Base-by-base conservation (phyloP, 2,797 vertebrate species). In the Eptatretus atami region DNA sequence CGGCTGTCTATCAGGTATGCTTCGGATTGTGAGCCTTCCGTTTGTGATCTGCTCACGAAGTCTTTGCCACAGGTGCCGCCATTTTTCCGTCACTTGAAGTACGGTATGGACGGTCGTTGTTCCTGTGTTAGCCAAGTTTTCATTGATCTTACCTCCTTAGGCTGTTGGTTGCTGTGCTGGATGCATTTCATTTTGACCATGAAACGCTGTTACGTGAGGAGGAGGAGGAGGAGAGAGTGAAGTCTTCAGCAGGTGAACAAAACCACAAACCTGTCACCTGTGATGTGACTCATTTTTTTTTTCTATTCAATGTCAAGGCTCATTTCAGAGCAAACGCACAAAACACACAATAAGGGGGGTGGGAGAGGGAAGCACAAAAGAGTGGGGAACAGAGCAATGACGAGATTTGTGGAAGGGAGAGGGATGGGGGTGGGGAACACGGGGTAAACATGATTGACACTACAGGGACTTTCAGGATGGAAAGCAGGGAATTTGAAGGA, bases 171-270 rank as follows among this genome's bases (percentile, higher is more conserved):
- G 85, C 74, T 0, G 81, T 92, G 63, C 73, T 98, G 66, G 86
- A 95, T 65, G 82, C 88, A 8, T 98, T 94, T 70, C 92, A 90
- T 68, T 98, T 96, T 52, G 90, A 98, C 73, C 71, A 80, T 31
- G 68, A 77, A 69, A 93, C 81, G 1, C 79, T 96, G 68, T 44
- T 44, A 44, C 31, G 31, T 44, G 31, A 44, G 6, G 31, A 44
- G 6, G 77, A 75, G 75, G 57, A n/a, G 11, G 57, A 61, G 57
- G 2, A 61, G 57, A 61, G 57, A n/a, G 11, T 61, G n/a, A n/a
- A 12, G 57, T n/a, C n/a, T n/a, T 61, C 57, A n/a, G n/a, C 57
- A 12, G 57, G 57, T 61, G 25, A 61, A 44, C 31, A 44, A 44
- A 44, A 44, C 31, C 31, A 44, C 6, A 8, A 8, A 44, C 31